Conservation (phyloP, 1,140 invertebrate species). For the Caenorhabditis elegans region WBcel235 BX284604.4:8715501-8716000, state of each 20-base stretch:
- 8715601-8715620: too few species aligned
- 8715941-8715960: conserved; percentile 16
- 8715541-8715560: too few species aligned
- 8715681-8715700: background rate
- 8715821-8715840: background rate
- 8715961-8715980: background rate
- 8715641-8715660: conserved; percentile 12
- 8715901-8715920: background rate
- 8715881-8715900: background rate
- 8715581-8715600: too few species aligned
- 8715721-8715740: conserved; percentile 5
- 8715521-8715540: too few species aligned
- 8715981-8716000: background rate
- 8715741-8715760: conserved; percentile 4
- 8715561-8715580: too few species aligned
- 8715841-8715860: background rate
- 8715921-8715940: background rate
- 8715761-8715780: background rate
- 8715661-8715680: background rate
- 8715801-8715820: background rate
- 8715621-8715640: conserved; percentile 16
- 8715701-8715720: background rate
- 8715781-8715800: background rate
- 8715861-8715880: background rate
- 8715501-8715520: too few species aligned